Percentiles rank a stretch among this genome's conserved stretches.
Evolutionary conservation across 2,797 vertebrate species (phyloP).

Genomic region (Phaenicophaeus curvirostris): DNA sequence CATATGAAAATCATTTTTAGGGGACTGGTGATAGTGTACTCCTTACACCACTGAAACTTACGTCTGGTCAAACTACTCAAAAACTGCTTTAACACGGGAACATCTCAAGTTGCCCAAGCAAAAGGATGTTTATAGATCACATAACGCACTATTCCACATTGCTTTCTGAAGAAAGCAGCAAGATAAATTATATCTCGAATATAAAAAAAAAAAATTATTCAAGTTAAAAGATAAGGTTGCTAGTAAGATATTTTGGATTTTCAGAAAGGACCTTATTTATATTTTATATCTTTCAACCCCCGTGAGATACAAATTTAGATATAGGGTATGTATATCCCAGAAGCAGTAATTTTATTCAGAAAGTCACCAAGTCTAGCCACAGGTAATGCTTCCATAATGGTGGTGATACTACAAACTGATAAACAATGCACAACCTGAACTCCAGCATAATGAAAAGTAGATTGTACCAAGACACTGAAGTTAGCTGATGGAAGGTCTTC

Average conservation of each 20-base stretch:
- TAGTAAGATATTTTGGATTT: not conserved
- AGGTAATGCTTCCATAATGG: not conserved
- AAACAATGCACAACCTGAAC: not conserved
- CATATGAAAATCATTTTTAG: not conserved
- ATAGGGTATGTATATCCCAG: not conserved
- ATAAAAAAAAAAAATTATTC: not conserved
- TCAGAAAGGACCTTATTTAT: not conserved
- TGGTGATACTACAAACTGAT: not conserved
- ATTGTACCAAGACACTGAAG: not conserved
- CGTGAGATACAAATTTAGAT: not conserved
- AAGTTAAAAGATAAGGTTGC: not conserved
- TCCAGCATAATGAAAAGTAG: not conserved
- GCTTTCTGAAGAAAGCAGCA: not conserved
- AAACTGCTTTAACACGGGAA: not conserved
- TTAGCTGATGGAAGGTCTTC: not conserved
- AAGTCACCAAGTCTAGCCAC: not conserved
- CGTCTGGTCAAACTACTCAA: not conserved
- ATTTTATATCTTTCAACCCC: not conserved
- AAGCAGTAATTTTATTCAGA: not conserved
- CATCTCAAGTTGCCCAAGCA: not conserved
- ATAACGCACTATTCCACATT: not conserved
- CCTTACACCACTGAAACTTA: not conserved
- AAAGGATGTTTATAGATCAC: not conserved
- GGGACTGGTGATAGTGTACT: not conserved
- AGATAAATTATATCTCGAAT: not conserved